phyloP scores from a whole-genome alignment of 1,140 invertebrate genomes.

The Drosophila nigrodunni region DNA sequence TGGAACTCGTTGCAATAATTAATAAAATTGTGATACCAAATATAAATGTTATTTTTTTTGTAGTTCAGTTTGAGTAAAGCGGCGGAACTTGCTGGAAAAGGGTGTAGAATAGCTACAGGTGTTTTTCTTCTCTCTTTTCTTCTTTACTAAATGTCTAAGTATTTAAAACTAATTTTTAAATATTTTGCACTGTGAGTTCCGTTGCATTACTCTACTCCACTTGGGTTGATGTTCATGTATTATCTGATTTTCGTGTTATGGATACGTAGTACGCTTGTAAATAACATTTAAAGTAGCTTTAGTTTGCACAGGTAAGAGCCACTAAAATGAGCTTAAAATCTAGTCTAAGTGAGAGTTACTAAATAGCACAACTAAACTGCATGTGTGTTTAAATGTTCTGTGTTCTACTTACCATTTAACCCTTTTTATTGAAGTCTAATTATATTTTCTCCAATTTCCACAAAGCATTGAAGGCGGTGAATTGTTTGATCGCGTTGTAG shows the following conservation, averaged over 20 bases:
- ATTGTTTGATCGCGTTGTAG: conserved; percentile 98
- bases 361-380: conserved; percentile 46
- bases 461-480: conserved; percentile 97
- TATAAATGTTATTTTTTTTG: conserved; percentile 3
- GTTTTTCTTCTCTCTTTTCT: no score
- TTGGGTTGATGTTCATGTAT: conserved; percentile 73
- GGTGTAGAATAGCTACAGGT: no score
- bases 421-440: background rate
- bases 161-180: no score
- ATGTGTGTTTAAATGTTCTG: conserved; percentile 14
- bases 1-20: background rate
- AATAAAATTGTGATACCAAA: background rate
- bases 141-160: no score
- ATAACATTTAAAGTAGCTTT: conserved; percentile 61
- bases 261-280: conserved; percentile 62
- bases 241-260: conserved; percentile 80
- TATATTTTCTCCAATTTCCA: conserved; percentile 13
- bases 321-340: conserved; percentile 33
- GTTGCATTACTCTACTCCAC: conserved; percentile 44
- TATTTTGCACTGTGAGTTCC: conserved; percentile 43
- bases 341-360: conserved; percentile 28
- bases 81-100: conserved; percentile 47
- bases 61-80: conserved; percentile 38
- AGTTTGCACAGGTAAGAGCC: conserved; percentile 56
- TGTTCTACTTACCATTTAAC: conserved; percentile 2